Evolutionary conservation across 2,797 vertebrate species (phyloP).

Genomic region (Fistularia commersonii): DNA sequence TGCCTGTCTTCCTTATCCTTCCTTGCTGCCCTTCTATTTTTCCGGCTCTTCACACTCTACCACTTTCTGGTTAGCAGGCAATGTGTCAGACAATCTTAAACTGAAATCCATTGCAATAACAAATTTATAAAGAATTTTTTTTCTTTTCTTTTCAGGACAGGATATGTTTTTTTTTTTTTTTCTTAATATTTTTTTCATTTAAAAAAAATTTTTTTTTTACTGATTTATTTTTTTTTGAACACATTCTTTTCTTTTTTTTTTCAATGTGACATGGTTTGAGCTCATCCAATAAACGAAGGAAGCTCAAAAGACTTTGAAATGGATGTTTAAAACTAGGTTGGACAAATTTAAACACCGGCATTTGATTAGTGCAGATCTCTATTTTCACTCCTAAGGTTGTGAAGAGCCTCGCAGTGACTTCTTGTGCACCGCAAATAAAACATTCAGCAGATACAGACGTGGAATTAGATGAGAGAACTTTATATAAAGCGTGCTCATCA

Average conservation of each 20-base stretch:
- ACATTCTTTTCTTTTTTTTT: no score
- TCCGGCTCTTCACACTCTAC: background rate
- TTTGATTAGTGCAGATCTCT: background rate
- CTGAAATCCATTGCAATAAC: no score
- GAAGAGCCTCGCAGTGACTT: no score
- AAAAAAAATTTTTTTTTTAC: slow-evolving; percentile 10
- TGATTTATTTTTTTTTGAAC: background rate
- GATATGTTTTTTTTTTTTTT: slow-evolving; percentile 3
- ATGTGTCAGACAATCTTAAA: no score
- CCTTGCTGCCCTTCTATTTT: slow-evolving; percentile 24
- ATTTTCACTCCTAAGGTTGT: no score
- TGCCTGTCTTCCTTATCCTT: slow-evolving; percentile 29
- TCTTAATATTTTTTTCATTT: slow-evolving; percentile 16
- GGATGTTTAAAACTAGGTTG: slow-evolving; percentile 18
- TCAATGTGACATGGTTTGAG: slow-evolving; percentile 8
- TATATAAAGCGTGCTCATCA: no score
- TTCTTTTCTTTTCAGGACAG: background rate
- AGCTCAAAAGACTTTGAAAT: slow-evolving; percentile 11
- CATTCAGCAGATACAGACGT: no score
- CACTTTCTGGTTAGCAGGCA: slow-evolving; percentile 1
- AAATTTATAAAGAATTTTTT: background rate
- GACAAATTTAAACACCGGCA: background rate
- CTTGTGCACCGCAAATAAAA: no score
- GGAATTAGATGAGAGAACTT: no score
- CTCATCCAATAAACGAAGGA: slow-evolving; percentile 5